These are phyloP conservation scores for Medauroidea extradentata DNA, from an alignment of 1,140 invertebrate genomes.

Conservation along the genomic window DNA sequence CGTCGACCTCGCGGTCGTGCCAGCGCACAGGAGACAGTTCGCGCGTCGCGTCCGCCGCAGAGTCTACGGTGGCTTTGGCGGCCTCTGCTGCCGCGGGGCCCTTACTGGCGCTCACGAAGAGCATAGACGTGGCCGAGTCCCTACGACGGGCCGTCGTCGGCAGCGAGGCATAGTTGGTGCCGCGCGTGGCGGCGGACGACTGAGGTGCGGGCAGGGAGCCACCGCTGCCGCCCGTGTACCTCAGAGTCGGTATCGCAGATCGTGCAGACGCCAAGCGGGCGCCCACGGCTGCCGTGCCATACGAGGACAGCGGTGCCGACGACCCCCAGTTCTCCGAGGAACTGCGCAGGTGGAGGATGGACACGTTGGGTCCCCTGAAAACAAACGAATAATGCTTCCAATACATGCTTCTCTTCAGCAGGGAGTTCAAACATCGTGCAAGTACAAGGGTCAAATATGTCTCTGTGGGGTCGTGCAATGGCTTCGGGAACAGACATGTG, in stretches of 20 bases:
- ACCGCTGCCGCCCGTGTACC: slow-evolving; percentile 15
- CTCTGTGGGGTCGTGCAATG: too few relatives aligned
- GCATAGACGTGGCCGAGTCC: background rate
- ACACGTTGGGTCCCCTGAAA: slow-evolving; percentile 51
- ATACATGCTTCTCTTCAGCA: too few relatives aligned
- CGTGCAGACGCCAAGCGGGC: slow-evolving; percentile 31
- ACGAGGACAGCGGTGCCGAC: slow-evolving; percentile 24
- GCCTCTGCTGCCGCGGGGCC: slow-evolving; percentile 25
- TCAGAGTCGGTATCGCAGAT: slow-evolving; percentile 18
- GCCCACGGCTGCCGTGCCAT: slow-evolving; percentile 13
- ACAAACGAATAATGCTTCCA: too few relatives aligned
- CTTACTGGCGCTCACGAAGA: background rate
- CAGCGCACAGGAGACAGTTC: slow-evolving; percentile 56
- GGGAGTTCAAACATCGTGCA: too few relatives aligned
- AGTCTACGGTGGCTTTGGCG: background rate
- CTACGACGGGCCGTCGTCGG: background rate
- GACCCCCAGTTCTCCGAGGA: slow-evolving; percentile 48
- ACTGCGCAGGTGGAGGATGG: slow-evolving; percentile 50
- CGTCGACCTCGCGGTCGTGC: slow-evolving; percentile 56
- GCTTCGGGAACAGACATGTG: too few relatives aligned
- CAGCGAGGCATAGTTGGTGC: slow-evolving; percentile 6
- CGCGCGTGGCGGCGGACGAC: background rate
- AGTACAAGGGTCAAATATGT: too few relatives aligned
- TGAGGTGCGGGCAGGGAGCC: slow-evolving; percentile 40
- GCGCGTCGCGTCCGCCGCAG: slow-evolving; percentile 24